phyloP scores from a whole-genome alignment of 2,888 invertebrate species.

The Nemotelus nigrinus region DNA sequence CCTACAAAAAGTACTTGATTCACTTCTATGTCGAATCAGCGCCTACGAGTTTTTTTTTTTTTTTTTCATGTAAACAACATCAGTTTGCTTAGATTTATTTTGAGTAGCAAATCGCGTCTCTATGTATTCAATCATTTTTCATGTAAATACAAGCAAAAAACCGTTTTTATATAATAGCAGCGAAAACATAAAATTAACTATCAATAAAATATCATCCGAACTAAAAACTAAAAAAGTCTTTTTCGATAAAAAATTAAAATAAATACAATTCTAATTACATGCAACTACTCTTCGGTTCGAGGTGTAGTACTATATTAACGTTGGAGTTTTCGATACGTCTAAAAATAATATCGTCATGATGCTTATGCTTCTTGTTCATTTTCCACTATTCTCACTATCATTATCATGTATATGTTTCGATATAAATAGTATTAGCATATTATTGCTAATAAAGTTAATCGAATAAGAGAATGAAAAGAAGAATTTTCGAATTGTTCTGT shows the following conservation, averaged over 20 bases:
- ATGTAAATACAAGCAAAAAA: background rate
- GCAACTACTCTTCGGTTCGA: conserved; percentile 16
- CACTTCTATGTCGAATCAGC: too few relatives aligned
- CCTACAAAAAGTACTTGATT: too few relatives aligned
- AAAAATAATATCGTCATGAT: conserved; percentile 37
- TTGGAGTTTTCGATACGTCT: background rate
- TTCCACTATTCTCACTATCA: conserved; percentile 3
- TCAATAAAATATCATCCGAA: too few relatives aligned
- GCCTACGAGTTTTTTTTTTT: too few relatives aligned
- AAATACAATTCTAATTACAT: conserved; percentile 14
- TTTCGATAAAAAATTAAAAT: conserved; percentile 35
- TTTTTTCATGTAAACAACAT: too few relatives aligned
- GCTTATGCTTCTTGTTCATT: background rate
- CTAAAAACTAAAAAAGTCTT: conserved; percentile 18
- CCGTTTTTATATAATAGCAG: background rate
- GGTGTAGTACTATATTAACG: conserved; percentile 1
- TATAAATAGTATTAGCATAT: conserved; percentile 18
- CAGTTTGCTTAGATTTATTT: too few relatives aligned
- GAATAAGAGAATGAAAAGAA: conserved; percentile 20
- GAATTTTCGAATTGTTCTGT: background rate
- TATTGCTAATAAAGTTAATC: background rate
- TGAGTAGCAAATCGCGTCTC: background rate
- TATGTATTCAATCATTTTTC: background rate
- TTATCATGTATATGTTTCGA: background rate
- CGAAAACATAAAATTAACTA: too few relatives aligned